Evolutionary conservation across 2,797 vertebrate genomes (phyloP).

Genomic region (Pseudomugil tenellus): DNA sequence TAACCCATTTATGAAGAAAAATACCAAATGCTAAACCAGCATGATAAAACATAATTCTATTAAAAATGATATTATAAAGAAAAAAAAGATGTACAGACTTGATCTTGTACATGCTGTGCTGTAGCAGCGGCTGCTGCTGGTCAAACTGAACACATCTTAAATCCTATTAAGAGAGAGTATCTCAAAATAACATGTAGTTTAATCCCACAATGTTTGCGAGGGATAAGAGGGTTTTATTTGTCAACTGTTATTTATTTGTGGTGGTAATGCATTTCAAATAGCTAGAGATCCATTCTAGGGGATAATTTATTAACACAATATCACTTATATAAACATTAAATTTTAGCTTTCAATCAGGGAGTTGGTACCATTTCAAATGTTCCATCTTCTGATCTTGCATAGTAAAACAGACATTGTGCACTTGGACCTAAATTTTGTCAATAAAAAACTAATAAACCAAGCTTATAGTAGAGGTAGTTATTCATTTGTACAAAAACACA

Average conservation of each 20-base stretch:
- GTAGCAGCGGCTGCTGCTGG: background rate
- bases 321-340: too few species aligned
- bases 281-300: background rate
- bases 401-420: too few species aligned
- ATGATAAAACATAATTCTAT: too few species aligned
- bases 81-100: background rate
- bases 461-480: background rate
- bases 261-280: background rate
- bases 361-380: too few species aligned
- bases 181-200: constrained; percentile 69
- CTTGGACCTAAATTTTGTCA: too few species aligned
- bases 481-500: background rate
- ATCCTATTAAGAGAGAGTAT: constrained; percentile 62
- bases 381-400: too few species aligned
- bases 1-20: too few species aligned
- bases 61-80: too few species aligned
- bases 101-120: background rate
- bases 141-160: constrained; percentile 32
- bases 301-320: background rate
- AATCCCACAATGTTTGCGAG: constrained; percentile 51
- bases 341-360: too few species aligned
- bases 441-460: background rate
- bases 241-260: background rate
- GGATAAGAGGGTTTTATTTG: background rate
- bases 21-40: too few species aligned